Evolutionary conservation across 2,888 invertebrate genomes (phyloP), one percentile per base, ranked within the genome.

Genomic region (Dryobotodes eremita): DNA sequence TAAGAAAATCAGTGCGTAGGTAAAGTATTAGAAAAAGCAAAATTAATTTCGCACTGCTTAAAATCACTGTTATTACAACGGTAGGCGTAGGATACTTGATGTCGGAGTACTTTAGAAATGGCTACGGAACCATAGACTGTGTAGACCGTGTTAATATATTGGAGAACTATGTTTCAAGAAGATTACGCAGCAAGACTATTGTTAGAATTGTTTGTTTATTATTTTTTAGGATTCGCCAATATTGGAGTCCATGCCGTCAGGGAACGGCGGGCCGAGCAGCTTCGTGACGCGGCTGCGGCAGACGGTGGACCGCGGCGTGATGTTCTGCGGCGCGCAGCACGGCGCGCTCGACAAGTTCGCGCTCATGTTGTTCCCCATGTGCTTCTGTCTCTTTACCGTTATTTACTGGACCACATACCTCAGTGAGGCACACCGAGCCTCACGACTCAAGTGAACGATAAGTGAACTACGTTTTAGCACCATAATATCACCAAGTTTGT

Each of bases 351-450:
- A 97, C 92, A 97, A 97, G 91, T 97, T 97, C 83, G 97, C 97
- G 13, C 95, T 97, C n/a, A 97, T 97, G 83, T 82, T 97, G 64
- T 97, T 97, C 91, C 97, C 97, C 1, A 82, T 97, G 79, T 97
- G 97, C 91, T 97, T 97, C 93, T 85, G 97, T 57, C 94, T 97
- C 7, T 97, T 97, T 90, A 95, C 97, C 65, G 92, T 97, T 80
- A 97, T 97, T 81, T 97, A 97, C 92, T 97, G 97, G 97, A 97
- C 97, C 85, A 97, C 97, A 78, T 97, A 97, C 92, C 95, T 97
- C 78, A 97, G 95, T 93, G 97, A 97, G 91, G 97, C 97, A 53
- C 92, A 95, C 86, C 92, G 93, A 79, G 93, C 92, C 82, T 90
- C 91, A 89, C 85, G 91, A 93, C 89, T 94, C 91, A 92, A 86